Percentiles rank a stretch among this genome's conserved stretches.
Conservation (phyloP, 2,888 invertebrate genomes). For the Melolontha melolontha region DNA sequence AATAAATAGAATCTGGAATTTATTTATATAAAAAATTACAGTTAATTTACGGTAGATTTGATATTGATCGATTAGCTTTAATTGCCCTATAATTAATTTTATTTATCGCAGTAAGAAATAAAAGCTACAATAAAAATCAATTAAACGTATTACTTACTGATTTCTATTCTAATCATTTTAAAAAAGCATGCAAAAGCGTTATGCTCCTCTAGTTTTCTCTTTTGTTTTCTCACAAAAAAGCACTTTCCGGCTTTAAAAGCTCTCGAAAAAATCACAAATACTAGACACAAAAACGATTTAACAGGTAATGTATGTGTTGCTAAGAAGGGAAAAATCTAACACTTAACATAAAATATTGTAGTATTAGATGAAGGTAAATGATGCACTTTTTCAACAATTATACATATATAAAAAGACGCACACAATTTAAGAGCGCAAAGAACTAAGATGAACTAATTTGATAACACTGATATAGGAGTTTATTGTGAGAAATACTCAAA, state of each 20-base stretch:
- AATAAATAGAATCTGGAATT: no score
- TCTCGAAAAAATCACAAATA: constrained; percentile 15
- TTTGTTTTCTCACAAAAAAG: constrained; percentile 12
- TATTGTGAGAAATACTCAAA: no score
- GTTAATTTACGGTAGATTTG: no score
- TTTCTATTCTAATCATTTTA: constrained; percentile 37
- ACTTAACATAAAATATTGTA: neutral
- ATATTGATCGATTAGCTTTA: no score
- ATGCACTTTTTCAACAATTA: constrained; percentile 10
- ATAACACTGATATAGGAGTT: no score
- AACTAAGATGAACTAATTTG: neutral
- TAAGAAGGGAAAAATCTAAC: neutral
- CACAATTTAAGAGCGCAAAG: constrained; percentile 13
- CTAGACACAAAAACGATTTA: constrained; percentile 3
- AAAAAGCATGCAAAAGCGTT: constrained; percentile 19
- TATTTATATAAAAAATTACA: no score
- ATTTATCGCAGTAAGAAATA: no score
- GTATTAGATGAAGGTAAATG: constrained; percentile 7
- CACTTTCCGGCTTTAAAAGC: constrained; percentile 17
- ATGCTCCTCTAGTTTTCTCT: constrained; percentile 20
- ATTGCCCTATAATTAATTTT: no score
- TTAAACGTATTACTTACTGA: constrained; percentile 34
- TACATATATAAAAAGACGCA: constrained; percentile 12
- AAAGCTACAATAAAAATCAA: constrained; percentile 25
- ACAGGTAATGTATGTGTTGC: constrained; percentile 1